phyloP scores from a whole-genome alignment of 2,113 vertebrate genomes.

The Ptyas mucosa region DNA sequence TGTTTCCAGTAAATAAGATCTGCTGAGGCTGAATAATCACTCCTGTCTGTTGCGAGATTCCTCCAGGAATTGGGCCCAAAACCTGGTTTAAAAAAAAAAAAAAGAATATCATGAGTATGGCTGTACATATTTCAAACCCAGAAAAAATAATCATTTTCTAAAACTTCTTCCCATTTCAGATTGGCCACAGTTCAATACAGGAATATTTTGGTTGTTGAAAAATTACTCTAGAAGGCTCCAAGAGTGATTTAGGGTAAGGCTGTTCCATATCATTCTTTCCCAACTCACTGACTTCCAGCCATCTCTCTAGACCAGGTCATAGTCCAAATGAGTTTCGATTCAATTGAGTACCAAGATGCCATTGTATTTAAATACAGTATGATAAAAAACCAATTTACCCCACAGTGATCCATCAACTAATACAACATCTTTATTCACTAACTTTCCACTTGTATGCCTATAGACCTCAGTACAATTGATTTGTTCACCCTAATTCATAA shows the following conservation, averaged over 20 bases:
- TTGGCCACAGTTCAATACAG: background rate
- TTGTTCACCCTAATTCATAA: background rate
- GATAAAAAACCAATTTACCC: background rate
- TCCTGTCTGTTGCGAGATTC: slow-evolving; percentile 89
- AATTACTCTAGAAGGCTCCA: background rate
- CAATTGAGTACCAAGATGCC: background rate
- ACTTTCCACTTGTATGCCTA: background rate
- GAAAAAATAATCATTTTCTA: too few relatives aligned
- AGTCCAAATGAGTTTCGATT: background rate
- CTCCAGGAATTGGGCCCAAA: slow-evolving; percentile 88
- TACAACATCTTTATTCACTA: background rate
- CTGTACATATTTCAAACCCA: background rate
- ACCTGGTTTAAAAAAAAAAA: slow-evolving; percentile 73
- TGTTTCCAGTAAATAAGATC: slow-evolving; percentile 94
- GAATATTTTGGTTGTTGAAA: background rate
- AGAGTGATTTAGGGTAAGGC: background rate
- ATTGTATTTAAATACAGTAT: background rate
- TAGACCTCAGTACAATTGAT: background rate
- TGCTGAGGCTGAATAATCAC: slow-evolving; percentile 98
- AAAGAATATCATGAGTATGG: background rate
- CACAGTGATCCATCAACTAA: background rate
- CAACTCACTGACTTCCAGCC: background rate
- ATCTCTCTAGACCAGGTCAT: background rate
- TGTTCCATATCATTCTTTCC: background rate
- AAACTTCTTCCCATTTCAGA: background rate